Conservation (phyloP, 2,888 invertebrate genomes). For the Lasioglossum leucozonium region DNA sequence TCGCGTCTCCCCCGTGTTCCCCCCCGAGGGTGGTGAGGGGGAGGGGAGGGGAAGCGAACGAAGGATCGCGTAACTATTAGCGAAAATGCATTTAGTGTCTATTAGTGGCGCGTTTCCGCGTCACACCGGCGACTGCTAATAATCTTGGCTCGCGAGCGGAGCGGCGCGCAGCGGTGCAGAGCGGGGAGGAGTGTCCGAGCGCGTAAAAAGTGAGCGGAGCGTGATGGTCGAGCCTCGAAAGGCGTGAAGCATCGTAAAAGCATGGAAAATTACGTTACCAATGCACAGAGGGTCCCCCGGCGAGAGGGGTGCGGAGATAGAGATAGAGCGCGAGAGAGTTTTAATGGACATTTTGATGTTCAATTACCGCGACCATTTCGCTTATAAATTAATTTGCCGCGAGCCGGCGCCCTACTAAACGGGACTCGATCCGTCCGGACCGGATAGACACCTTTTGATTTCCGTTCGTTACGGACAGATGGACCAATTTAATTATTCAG, state of each 20-base stretch:
- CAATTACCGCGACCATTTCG: conserved; percentile 62
- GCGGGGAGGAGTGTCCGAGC: background rate
- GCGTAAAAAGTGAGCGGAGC: background rate
- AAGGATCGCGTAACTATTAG: conserved; percentile 66
- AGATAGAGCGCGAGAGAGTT: conserved; percentile 54
- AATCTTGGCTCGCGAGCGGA: conserved; percentile 53
- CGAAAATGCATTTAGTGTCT: conserved; percentile 67
- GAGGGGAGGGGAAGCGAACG: conserved; percentile 19
- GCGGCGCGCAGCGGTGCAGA: background rate
- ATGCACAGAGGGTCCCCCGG: conserved; percentile 19
- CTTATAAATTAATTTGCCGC: conserved; percentile 59
- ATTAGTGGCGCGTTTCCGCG: conserved; percentile 63
- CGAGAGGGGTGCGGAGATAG: background rate
- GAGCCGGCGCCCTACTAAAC: background rate
- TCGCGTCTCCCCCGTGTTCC: conserved; percentile 43
- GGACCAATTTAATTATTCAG: conserved; percentile 42
- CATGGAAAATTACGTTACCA: conserved; percentile 62
- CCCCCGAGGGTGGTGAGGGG: no score
- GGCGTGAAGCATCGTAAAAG: conserved; percentile 62
- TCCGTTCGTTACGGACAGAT: conserved; percentile 28
- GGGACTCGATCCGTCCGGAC: conserved; percentile 3
- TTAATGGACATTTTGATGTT: conserved; percentile 66
- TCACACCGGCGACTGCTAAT: conserved; percentile 48
- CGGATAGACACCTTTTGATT: conserved; percentile 45
- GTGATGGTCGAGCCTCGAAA: conserved; percentile 37